Percentiles rank a stretch among this genome's conserved stretches.
Conservation (phyloP, 2,888 invertebrate species). For the Cyclophora punctaria region DNA sequence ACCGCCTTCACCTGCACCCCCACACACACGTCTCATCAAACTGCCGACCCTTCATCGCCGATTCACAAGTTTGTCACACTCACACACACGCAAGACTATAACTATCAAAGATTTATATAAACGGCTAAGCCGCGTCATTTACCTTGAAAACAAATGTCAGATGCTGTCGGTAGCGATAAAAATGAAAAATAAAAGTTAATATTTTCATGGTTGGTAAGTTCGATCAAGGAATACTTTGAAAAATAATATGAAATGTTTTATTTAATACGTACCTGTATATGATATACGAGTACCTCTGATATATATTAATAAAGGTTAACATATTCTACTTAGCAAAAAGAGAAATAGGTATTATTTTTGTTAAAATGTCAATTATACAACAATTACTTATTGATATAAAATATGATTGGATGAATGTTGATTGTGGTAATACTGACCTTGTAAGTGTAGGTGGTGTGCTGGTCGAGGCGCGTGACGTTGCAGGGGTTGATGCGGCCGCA, state of each 20-base stretch:
- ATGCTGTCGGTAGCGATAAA: conserved; percentile 69
- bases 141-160: conserved; percentile 71
- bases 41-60: conserved; percentile 11
- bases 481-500: conserved; percentile 91
- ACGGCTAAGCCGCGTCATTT: conserved; percentile 41
- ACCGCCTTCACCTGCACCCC: conserved; percentile 83
- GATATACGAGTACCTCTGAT: too few species aligned
- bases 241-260: too few species aligned
- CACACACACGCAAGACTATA: conserved; percentile 31
- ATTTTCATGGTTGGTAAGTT: conserved; percentile 5
- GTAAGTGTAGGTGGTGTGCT: conserved; percentile 90
- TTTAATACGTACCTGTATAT: too few species aligned
- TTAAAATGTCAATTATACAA: too few species aligned
- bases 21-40: conserved; percentile 19
- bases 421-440: conserved; percentile 71
- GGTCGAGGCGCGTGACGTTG: conserved; percentile 88
- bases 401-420: conserved; percentile 13
- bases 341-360: too few species aligned
- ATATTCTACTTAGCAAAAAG: too few species aligned
- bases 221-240: too few species aligned
- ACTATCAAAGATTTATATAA: conserved; percentile 23
- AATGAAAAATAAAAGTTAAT: conserved; percentile 48
- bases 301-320: too few species aligned
- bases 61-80: background rate
- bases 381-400: background rate